phyloP scores from a whole-genome alignment of 2,888 invertebrate species.

The Globia sparganii region DNA sequence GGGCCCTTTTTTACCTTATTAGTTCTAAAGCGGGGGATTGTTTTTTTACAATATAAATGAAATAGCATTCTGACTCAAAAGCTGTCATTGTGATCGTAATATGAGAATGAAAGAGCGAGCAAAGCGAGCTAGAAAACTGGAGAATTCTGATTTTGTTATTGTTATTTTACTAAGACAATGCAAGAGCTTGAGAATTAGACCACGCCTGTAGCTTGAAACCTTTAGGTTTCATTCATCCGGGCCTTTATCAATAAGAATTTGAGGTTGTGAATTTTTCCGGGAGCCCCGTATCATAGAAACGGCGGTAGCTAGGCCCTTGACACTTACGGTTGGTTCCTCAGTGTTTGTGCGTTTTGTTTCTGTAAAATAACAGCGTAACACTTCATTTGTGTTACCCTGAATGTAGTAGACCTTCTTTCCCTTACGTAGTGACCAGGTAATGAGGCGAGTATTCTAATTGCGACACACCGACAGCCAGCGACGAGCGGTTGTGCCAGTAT shows the following conservation, averaged over 20 bases:
- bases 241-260: neutral
- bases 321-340: neutral
- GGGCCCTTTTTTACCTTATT: neutral
- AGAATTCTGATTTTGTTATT: too few species aligned
- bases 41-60: neutral
- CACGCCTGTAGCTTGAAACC: too few species aligned
- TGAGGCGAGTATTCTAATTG: conserved; percentile 72
- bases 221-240: neutral
- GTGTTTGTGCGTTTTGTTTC: neutral
- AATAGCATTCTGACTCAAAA: neutral
- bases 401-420: conserved; percentile 25
- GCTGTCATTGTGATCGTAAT: neutral
- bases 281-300: neutral
- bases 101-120: neutral
- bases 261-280: neutral
- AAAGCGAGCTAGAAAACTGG: neutral
- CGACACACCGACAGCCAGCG: conserved; percentile 50
- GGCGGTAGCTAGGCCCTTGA: neutral
- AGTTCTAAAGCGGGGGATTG: neutral
- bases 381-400: neutral
- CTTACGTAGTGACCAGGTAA: conserved; percentile 30
- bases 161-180: too few species aligned
- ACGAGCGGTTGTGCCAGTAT: conserved; percentile 55
- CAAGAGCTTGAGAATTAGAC: neutral
- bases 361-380: neutral